A percentile compares a stretch with the other conserved stretches of the same genome.
phyloP scores from a whole-genome alignment of 2,888 invertebrate genomes.

The Drosophila kanekoi region DNA sequence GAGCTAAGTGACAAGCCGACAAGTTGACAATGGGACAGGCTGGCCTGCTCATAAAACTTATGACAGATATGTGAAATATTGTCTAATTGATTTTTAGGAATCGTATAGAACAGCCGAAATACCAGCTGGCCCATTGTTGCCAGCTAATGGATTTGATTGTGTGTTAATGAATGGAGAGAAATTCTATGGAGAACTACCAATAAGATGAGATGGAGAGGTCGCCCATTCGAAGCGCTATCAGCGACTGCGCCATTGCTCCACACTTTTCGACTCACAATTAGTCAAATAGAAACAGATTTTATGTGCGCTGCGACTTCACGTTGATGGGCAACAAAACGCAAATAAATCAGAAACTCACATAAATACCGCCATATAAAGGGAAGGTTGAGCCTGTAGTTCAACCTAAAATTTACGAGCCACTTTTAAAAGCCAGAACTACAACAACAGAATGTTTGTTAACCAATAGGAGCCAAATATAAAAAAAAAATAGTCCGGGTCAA shows the following conservation, averaged over 20 bases:
- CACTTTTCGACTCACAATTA: constrained; percentile 61
- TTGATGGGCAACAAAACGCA: constrained; percentile 80
- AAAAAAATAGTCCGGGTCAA: constrained; percentile 4
- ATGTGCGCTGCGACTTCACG: constrained; percentile 46
- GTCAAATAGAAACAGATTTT: constrained; percentile 64
- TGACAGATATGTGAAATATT: constrained; percentile 70
- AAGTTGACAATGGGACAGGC: constrained; percentile 61
- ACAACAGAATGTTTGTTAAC: constrained; percentile 47
- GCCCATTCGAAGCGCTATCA: constrained; percentile 25
- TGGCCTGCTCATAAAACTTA: constrained; percentile 66
- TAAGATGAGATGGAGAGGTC: constrained; percentile 14
- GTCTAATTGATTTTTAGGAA: constrained; percentile 70
- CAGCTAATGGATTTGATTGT: constrained; percentile 76
- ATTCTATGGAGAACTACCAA: constrained; percentile 29
- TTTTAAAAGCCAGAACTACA: constrained; percentile 71
- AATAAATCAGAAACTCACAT: constrained; percentile 79
- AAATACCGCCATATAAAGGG: constrained; percentile 61
- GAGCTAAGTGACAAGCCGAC: constrained; percentile 57
- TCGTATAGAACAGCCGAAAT: constrained; percentile 24
- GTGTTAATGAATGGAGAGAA: constrained; percentile 72
- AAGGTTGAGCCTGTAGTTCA: constrained; percentile 65
- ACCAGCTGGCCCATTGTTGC: constrained; percentile 54
- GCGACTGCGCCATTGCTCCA: constrained; percentile 50
- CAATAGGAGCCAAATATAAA: constrained; percentile 58
- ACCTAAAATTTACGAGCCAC: constrained; percentile 82